These are phyloP conservation scores for Cossypha dichroa DNA, from an alignment of 2,797 vertebrate genomes.

Conservation along the genomic window DNA sequence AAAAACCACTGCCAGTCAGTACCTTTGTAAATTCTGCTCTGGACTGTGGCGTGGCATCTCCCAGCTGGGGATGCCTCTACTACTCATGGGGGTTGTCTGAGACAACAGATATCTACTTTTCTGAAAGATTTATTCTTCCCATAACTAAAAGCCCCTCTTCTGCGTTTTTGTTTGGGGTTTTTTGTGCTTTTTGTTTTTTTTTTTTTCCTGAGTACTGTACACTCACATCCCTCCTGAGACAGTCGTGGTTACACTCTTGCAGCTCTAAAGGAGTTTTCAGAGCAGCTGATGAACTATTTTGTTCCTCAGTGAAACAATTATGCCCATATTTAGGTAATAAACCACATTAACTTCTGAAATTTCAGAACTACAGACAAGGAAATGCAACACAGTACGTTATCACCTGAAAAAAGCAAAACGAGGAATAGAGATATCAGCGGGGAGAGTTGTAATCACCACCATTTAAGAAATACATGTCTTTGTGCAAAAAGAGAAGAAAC, in stretches of 20 bases:
- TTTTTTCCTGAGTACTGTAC: not conserved
- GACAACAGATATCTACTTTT: not conserved
- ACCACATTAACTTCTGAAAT: not conserved
- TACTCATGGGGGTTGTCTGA: not conserved
- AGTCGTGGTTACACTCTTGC: not conserved
- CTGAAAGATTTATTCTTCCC: not conserved
- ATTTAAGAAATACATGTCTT: not conserved
- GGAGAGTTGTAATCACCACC: not conserved
- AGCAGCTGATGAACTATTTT: not conserved
- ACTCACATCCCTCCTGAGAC: accelerated
- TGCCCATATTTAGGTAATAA: not conserved
- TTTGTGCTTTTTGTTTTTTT: no score
- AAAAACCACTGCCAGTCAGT: not conserved
- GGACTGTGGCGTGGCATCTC: not conserved
- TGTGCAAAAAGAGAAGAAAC: not conserved
- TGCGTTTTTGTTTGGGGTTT: no score
- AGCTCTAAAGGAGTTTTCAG: not conserved
- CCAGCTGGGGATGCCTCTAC: accelerated
- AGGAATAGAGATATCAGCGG: not conserved
- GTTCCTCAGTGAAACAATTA: not conserved
- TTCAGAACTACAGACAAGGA: not conserved
- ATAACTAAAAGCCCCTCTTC: not conserved
- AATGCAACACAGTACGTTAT: not conserved
- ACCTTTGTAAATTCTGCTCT: not conserved
- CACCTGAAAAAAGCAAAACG: not conserved